Percentiles rank a stretch among this genome's conserved stretches.
phyloP scores from a whole-genome alignment of 2,113 vertebrate species.

The Cyanoramphus novaezelandiae region DNA sequence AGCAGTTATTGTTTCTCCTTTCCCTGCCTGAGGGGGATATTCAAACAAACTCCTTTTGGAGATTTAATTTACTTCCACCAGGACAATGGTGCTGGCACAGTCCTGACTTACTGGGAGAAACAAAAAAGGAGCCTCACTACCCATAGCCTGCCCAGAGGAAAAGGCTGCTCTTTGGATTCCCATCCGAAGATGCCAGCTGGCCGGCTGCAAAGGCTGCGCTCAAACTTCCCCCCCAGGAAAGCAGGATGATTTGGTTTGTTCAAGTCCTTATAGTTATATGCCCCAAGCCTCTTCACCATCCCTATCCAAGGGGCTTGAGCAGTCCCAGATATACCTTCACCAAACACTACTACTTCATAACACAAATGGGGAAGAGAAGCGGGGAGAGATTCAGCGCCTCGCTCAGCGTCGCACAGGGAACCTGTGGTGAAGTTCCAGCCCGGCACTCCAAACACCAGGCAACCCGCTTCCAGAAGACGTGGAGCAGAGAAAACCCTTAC shows the following conservation, averaged over 20 bases:
- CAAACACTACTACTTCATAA: fast-evolving
- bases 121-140: neutral
- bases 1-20: slow-evolving; percentile 29
- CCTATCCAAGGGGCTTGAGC: neutral
- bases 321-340: neutral
- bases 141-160: slow-evolving; percentile 17
- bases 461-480: neutral
- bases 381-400: neutral
- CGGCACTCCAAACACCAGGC: neutral
- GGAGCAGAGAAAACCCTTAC: neutral
- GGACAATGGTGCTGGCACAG: slow-evolving; percentile 53
- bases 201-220: neutral
- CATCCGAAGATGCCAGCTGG: slow-evolving; percentile 4
- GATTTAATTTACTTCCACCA: slow-evolving; percentile 54
- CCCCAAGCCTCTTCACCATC: neutral
- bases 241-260: neutral
- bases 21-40: neutral
- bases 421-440: neutral
- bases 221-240: neutral
- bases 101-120: neutral
- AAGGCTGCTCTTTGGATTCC: slow-evolving; percentile 6
- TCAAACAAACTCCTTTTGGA: slow-evolving; percentile 43
- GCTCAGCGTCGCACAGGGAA: slow-evolving; percentile 4
- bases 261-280: neutral
- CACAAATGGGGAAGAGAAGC: neutral